Conservation (phyloP, 1,140 invertebrate genomes). For the Trissolcus basalis region DNA sequence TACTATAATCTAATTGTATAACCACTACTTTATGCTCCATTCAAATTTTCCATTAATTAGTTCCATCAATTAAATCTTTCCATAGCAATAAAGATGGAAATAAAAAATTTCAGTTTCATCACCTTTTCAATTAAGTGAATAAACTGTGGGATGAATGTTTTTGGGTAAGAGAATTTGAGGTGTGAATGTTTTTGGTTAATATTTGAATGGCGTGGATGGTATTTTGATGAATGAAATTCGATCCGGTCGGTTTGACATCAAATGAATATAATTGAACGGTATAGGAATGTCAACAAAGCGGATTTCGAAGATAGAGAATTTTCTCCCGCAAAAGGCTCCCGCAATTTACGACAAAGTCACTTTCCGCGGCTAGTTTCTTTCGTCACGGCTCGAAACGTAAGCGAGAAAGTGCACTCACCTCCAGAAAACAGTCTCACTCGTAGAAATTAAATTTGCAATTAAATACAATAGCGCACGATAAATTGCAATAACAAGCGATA, state of each 20-base stretch:
- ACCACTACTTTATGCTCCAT: background rate
- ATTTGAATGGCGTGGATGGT: too few species aligned
- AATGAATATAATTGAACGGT: too few species aligned
- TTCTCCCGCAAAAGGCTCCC: slow-evolving; percentile 42
- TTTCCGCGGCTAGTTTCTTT: slow-evolving; percentile 60
- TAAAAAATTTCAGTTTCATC: too few species aligned
- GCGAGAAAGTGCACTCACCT: slow-evolving; percentile 58
- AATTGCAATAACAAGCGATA: slow-evolving; percentile 12
- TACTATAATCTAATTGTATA: slow-evolving; percentile 22
- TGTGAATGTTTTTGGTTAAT: too few species aligned
- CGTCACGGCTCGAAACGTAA: slow-evolving; percentile 58
- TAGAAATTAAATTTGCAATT: slow-evolving; percentile 43
- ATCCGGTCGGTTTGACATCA: too few species aligned
- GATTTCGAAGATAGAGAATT: slow-evolving; percentile 26
- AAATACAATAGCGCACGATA: slow-evolving; percentile 5
- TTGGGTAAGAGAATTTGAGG: too few species aligned
- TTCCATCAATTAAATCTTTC: background rate
- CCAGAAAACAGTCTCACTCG: slow-evolving; percentile 43
- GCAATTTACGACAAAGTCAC: slow-evolving; percentile 56
- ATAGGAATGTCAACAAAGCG: slow-evolving; percentile 15
- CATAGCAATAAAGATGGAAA: slow-evolving; percentile 1
- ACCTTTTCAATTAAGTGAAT: too few species aligned
- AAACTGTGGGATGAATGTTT: too few species aligned
- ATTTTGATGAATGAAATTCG: too few species aligned
- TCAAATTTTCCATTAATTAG: background rate